Base-by-base conservation (phyloP, 2,797 vertebrate genomes). In the Lycodopsis pacificus region DNA sequence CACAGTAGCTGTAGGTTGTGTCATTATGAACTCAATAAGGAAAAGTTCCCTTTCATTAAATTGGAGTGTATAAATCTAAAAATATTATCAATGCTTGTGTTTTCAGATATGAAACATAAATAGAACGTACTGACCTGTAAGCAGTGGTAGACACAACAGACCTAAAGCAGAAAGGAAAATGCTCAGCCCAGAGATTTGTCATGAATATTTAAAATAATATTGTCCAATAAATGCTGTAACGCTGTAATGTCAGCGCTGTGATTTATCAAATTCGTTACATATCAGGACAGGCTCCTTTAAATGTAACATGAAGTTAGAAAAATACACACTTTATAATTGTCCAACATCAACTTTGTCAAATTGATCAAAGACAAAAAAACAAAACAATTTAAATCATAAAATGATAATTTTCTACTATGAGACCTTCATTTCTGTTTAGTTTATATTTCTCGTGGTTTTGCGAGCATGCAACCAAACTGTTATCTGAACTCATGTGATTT, bases 101-200 rank as follows among this genome's bases (percentile, higher is more conserved):
- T 64, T 71, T 32, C 3, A 77, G n/a, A 2, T 8, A 34, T 77
- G 8, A 62, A 22, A 51, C 13, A 30, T 44, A n/a, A 36, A 56
- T 46, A 2, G 8, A 73, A 71, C n/a, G 34, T 53, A 90, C 89
- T 86, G 61, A 94, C 93, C 92, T 87, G 86, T 68, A 42, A 81
- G 56, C 53, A 70, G 82, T 2, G 71, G 76, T 8, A 90, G 53
- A 62, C 56, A 85, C 76, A 94, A 73, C 2, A 93, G 70, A 87
- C 91, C 93, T 94, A 25, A 38, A 85, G 66, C 14, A 82, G 19
- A 81, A 76, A 82, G 4, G 4, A 44, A 58, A 69, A 51, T 34
- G 2, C n/a, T 82, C 4, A 59, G 14, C 9, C 1, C 20, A 30
- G 7, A 56, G 40, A 27, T 42, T n/a, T 62, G 13, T 51, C n/a